Percentiles rank a stretch among this genome's conserved stretches.
Conservation (phyloP, 2,113 vertebrate species). For the Phocoena phocoena region DNA sequence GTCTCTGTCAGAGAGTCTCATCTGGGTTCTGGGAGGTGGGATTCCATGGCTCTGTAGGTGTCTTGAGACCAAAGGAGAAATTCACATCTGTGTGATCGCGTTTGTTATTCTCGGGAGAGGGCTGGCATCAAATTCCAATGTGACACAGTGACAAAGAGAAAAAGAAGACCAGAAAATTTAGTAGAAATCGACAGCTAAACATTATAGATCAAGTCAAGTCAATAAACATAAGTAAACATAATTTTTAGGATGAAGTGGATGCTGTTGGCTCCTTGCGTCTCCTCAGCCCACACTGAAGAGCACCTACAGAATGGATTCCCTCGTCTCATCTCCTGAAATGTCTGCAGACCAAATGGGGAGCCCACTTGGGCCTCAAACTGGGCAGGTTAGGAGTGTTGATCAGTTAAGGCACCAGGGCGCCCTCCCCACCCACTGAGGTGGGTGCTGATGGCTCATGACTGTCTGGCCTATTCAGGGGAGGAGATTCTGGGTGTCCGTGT, state of each 20-base stretch:
- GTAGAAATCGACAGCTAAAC: not conserved
- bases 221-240: not conserved
- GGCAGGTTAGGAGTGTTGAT: not conserved
- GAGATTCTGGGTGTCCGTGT: not conserved
- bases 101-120: not conserved
- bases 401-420: not conserved
- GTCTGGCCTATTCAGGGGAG: not conserved
- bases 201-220: not conserved
- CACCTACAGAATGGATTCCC: not conserved
- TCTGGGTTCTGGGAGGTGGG: not conserved
- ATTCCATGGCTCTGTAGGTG: not conserved
- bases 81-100: not conserved
- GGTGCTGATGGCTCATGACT: fast-evolving
- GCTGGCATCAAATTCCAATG: not conserved
- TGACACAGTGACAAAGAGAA: not conserved
- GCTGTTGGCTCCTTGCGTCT: no score
- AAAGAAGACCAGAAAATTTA: not conserved
- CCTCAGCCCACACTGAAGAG: fast-evolving
- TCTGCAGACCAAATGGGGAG: no score
- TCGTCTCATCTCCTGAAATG: not conserved
- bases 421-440: not conserved
- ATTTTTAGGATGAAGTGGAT: not conserved
- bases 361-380: not conserved
- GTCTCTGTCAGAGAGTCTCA: not conserved
- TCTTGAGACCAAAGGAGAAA: not conserved